Evolutionary conservation across 2,797 vertebrate species (phyloP).

Genomic region (Melanogrammus aeglefinus): DNA sequence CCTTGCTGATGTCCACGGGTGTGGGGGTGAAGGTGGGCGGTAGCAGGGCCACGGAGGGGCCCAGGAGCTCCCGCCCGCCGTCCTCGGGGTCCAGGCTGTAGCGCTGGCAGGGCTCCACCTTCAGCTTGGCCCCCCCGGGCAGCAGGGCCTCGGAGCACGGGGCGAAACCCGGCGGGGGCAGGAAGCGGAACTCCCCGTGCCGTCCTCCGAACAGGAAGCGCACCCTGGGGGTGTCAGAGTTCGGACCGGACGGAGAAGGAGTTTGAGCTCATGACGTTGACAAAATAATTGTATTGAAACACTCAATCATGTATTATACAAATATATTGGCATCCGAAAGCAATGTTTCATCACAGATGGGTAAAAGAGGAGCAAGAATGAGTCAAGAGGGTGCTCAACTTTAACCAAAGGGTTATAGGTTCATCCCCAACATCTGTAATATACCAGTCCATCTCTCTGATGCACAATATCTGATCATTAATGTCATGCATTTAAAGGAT

Average conservation of each 20-base stretch:
- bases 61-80: constrained; percentile 77
- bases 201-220: constrained; percentile 88
- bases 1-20: constrained; percentile 88
- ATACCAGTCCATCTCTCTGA: too few species aligned
- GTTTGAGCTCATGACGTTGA: background rate
- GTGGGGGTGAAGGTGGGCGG: constrained; percentile 85
- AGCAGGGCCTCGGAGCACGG: constrained; percentile 88
- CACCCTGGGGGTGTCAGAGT: constrained; percentile 69
- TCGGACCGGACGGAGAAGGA: constrained; percentile 9
- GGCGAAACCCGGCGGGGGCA: constrained; percentile 89
- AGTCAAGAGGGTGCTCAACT: background rate
- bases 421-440: too few species aligned
- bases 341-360: background rate
- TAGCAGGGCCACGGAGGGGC: constrained; percentile 76
- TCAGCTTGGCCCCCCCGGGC: constrained; percentile 80
- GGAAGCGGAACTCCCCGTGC: constrained; percentile 92
- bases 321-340: background rate
- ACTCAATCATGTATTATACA: background rate
- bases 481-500: too few species aligned
- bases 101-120: constrained; percentile 83
- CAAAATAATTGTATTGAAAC: background rate
- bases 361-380: background rate
- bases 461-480: too few species aligned
- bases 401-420: background rate
- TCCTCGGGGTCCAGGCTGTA: constrained; percentile 76